Evolutionary conservation across 2,797 vertebrate genomes (phyloP).

Genomic region (Thripadectes ignobilis): DNA sequence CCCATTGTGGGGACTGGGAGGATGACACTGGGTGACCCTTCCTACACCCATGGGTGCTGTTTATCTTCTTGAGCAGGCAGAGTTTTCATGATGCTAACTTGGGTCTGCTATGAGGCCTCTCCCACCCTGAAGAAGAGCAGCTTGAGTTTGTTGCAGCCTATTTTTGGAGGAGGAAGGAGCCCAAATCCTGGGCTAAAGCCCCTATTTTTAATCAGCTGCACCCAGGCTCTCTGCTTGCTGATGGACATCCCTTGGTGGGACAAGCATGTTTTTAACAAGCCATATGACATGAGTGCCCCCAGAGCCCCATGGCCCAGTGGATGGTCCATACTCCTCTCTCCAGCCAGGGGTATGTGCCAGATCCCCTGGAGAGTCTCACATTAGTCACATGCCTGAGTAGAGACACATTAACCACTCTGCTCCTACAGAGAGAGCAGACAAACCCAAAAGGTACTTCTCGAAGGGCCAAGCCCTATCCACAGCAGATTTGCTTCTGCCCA

Average conservation of each 20-base stretch:
- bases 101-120: neutral
- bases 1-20: neutral
- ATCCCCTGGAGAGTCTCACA: neutral
- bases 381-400: neutral
- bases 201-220: accelerated
- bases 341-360: accelerated
- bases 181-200: neutral
- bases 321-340: neutral
- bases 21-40: neutral
- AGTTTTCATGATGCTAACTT: neutral
- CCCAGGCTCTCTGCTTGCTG: neutral
- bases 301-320: neutral
- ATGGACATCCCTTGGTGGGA: neutral
- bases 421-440: neutral
- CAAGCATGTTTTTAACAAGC: neutral
- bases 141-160: neutral
- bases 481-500: neutral
- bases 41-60: neutral
- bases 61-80: neutral
- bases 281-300: accelerated
- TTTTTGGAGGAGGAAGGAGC: neutral
- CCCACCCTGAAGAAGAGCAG: neutral
- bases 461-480: neutral
- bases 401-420: neutral
- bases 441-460: neutral